Evolutionary conservation across 2,113 vertebrate species (phyloP).

Genomic region (Pelmatolapia mariae): DNA sequence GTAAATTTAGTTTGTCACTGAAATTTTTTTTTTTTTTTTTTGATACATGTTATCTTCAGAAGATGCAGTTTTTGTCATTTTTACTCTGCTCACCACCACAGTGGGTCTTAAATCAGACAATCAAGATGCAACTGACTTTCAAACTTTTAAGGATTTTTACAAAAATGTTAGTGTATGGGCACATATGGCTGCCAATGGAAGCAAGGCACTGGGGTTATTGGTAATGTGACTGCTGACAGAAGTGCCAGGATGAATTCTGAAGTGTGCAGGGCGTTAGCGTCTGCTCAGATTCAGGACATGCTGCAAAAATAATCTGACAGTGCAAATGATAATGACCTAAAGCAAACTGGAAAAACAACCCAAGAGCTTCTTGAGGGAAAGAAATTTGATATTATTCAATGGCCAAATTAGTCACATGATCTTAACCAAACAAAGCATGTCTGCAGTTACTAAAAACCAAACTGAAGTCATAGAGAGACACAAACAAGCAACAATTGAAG

Average conservation of each 20-base stretch:
- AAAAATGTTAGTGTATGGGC: not conserved
- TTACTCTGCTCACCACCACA: not conserved
- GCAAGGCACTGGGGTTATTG: not conserved
- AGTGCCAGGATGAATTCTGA: not conserved
- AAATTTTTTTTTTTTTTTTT: not conserved
- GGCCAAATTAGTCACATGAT: not conserved
- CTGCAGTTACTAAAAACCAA: not conserved
- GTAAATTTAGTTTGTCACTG: not conserved
- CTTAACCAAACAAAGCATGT: not conserved
- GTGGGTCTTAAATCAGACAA: not conserved
- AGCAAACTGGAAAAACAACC: not conserved
- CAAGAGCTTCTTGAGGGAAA: not conserved
- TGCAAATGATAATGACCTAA: not conserved
- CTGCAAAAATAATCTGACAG: not conserved
- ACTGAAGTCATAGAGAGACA: not conserved
- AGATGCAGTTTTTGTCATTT: not conserved
- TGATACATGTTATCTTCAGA: not conserved
- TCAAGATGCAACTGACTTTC: not conserved
- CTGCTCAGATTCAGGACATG: not conserved
- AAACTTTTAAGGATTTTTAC: not conserved
- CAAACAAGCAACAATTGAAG: not conserved
- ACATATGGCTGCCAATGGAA: not conserved
- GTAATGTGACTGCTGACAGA: not conserved
- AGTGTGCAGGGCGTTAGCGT: not conserved
- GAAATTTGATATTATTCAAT: not conserved